Evolutionary conservation across 2,888 invertebrate genomes (phyloP).

Genomic region (Ectemnius lituratus): DNA sequence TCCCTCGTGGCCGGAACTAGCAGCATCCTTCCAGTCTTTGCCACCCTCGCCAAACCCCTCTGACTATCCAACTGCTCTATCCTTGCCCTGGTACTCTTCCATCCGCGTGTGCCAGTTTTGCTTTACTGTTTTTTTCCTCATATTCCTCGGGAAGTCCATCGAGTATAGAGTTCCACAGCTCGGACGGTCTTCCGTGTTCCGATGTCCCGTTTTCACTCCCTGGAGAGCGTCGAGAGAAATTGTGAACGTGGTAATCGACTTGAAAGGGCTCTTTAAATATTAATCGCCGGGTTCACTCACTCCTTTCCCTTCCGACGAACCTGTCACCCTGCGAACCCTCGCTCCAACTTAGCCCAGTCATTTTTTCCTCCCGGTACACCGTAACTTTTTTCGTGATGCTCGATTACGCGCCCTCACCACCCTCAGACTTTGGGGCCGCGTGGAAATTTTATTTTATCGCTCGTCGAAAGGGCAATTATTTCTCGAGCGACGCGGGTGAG

Average conservation of each 20-base stretch:
- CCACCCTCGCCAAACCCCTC: conserved; percentile 16
- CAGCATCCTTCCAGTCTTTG: background rate
- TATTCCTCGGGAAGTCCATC: background rate
- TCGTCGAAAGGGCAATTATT: conserved; percentile 19
- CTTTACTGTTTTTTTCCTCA: conserved; percentile 12
- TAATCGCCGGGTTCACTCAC: conserved; percentile 25
- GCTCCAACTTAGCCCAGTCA: background rate
- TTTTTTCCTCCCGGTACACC: background rate
- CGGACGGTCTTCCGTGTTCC: conserved; percentile 18
- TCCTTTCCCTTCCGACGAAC: background rate
- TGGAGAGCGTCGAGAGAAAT: background rate
- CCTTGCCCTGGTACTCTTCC: conserved; percentile 2
- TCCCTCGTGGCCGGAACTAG: conserved; percentile 59
- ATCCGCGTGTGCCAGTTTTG: conserved; percentile 10
- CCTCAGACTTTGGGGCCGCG: background rate
- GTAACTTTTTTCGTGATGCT: conserved; percentile 1
- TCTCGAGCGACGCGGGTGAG: background rate
- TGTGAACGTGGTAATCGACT: conserved; percentile 13
- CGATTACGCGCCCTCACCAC: conserved; percentile 1
- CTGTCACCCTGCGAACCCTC: background rate
- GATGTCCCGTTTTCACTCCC: conserved; percentile 16
- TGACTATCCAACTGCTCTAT: conserved; percentile 17
- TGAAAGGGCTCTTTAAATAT: conserved; percentile 26
- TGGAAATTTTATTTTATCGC: background rate
- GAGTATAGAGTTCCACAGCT: conserved; percentile 5